These are phyloP conservation scores for Rhagium mordax DNA, from an alignment of 2,888 invertebrate species.

Conservation along the genomic window DNA sequence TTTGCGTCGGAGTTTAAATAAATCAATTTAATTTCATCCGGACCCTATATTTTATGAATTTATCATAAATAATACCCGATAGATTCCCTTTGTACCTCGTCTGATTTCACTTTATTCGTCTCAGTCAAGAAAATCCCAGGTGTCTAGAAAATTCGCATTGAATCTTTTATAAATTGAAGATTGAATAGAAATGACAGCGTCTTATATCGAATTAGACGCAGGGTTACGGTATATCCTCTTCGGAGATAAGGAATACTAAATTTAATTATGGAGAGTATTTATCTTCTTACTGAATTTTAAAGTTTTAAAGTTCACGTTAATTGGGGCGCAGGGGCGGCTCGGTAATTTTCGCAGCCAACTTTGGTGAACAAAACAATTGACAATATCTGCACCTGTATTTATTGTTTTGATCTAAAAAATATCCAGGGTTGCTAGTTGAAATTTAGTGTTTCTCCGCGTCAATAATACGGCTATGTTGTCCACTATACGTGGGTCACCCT, in stretches of 20 bases:
- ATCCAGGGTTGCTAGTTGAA: too few species aligned
- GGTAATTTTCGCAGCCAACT: too few species aligned
- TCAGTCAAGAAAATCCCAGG: background rate
- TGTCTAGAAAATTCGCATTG: background rate
- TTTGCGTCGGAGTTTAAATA: slow-evolving; percentile 1
- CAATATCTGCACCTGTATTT: too few species aligned
- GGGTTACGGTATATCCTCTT: background rate
- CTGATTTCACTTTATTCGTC: background rate
- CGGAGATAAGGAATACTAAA: background rate
- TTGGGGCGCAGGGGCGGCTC: background rate
- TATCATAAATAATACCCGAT: background rate
- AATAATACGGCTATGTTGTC: too few species aligned
- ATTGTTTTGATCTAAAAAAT: too few species aligned
- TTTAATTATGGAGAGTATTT: slow-evolving; percentile 12
- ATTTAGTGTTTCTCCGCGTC: too few species aligned
- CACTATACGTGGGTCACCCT: too few species aligned
- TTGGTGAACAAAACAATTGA: too few species aligned
- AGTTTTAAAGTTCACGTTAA: background rate
- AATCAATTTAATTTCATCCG: background rate
- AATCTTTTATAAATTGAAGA: slow-evolving; percentile 15
- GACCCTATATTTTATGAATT: background rate
- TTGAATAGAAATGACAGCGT: slow-evolving; percentile 5
- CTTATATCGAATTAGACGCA: slow-evolving; percentile 2
- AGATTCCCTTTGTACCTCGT: background rate
- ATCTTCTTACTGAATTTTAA: background rate